Conservation (phyloP, 2,113 vertebrate species). For the Corythoichthys intestinalis region DNA sequence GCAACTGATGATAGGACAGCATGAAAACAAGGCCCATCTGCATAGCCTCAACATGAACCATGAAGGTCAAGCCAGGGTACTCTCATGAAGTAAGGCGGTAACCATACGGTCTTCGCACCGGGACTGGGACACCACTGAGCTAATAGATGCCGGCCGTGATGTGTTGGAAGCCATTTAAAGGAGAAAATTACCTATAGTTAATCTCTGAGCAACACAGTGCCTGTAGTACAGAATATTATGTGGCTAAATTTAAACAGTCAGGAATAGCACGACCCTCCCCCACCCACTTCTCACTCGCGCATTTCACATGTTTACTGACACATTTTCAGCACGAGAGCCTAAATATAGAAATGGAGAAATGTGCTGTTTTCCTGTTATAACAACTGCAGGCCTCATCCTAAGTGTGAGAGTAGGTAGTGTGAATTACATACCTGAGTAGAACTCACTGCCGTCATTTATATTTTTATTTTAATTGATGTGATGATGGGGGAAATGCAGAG, state of each 20-base stretch:
- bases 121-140: slow-evolving; percentile 25
- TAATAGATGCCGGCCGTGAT: background rate
- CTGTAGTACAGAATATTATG: too few species aligned
- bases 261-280: background rate
- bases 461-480: background rate
- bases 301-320: background rate
- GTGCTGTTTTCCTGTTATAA: background rate
- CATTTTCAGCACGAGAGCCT: background rate
- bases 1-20: background rate
- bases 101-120: slow-evolving; percentile 41
- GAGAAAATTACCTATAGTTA: background rate
- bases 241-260: background rate
- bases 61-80: slow-evolving; percentile 33
- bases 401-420: background rate
- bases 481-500: background rate
- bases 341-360: background rate
- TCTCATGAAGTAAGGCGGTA: slow-evolving; percentile 6
- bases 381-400: background rate
- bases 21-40: slow-evolving; percentile 23
- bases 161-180: slow-evolving; percentile 16
- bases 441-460: background rate
- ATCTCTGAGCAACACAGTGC: background rate
- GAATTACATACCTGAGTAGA: background rate
- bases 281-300: background rate
- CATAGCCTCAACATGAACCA: slow-evolving; percentile 13